A percentile compares a stretch with the other conserved stretches of the same genome.
Evolutionary conservation across 2,113 vertebrate genomes (phyloP).

Genomic region (Odontesthes bonariensis): DNA sequence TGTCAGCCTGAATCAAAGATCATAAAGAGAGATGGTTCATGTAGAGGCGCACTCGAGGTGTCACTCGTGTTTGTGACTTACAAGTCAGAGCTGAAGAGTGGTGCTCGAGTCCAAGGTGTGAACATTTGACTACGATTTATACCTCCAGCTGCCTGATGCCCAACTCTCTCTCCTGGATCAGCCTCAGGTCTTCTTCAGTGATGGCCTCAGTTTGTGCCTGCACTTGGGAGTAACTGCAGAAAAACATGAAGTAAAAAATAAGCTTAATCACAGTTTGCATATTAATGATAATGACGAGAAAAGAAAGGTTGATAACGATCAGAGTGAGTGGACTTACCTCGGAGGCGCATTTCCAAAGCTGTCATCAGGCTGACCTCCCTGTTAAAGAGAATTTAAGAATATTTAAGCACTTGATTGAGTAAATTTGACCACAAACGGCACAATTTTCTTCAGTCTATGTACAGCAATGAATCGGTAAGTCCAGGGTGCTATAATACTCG

Average conservation of each 20-base stretch:
- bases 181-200: slow-evolving; percentile 92
- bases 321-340: slow-evolving; percentile 78
- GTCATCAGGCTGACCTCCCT: slow-evolving; percentile 90
- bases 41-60: neutral
- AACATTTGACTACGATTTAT: slow-evolving; percentile 3
- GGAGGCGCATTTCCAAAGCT: slow-evolving; percentile 82
- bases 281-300: neutral
- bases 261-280: neutral
- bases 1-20: slow-evolving; percentile 88
- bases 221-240: slow-evolving; percentile 76
- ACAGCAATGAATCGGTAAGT: slow-evolving; percentile 4
- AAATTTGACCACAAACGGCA: neutral
- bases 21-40: slow-evolving; percentile 4
- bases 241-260: neutral
- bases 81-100: neutral
- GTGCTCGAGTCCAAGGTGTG: fast-evolving
- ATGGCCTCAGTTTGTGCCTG: slow-evolving; percentile 91
- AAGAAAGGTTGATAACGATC: neutral
- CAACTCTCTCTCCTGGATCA: slow-evolving; percentile 93
- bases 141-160: slow-evolving; percentile 95
- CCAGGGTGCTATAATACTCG: neutral
- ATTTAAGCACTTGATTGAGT: neutral
- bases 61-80: neutral
- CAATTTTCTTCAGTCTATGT: neutral
- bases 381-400: slow-evolving; percentile 43